These are phyloP conservation scores for Crotophaga sulcirostris DNA, from an alignment of 2,113 vertebrate genomes.

Conservation along the genomic window DNA sequence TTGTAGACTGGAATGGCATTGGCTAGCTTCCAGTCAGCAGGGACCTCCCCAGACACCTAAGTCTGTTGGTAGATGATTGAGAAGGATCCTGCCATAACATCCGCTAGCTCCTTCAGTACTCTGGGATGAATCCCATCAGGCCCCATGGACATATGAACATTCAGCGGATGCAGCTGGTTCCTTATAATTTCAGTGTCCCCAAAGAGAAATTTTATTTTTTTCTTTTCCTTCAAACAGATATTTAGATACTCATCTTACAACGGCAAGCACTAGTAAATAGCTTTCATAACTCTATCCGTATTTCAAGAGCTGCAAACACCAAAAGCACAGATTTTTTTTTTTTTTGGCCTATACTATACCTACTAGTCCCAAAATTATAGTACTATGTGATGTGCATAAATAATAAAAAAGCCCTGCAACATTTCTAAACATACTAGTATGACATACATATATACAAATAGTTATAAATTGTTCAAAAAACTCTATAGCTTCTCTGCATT, in stretches of 20 bases:
- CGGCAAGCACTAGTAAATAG: neutral
- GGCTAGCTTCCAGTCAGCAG: neutral
- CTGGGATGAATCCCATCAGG: neutral
- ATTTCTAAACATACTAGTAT: neutral
- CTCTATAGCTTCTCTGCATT: neutral
- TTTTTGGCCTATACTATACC: neutral
- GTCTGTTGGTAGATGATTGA: neutral
- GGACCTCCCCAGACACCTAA: neutral
- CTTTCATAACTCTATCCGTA: neutral
- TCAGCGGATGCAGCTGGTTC: neutral
- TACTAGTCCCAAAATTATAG: neutral
- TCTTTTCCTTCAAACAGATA: neutral
- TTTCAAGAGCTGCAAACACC: neutral
- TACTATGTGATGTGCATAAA: neutral
- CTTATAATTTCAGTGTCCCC: neutral
- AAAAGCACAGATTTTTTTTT: neutral
- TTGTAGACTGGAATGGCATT: neutral
- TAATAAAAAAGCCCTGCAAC: neutral
- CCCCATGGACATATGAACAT: neutral
- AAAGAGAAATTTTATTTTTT: neutral
- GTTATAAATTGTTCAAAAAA: neutral
- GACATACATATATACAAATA: neutral
- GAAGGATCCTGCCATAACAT: fast-evolving
- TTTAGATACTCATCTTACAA: neutral
- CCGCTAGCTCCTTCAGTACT: neutral